These are phyloP conservation scores for Bos indicus DNA, from an alignment of 2,113 vertebrate species.

Conservation along the genomic window DNA sequence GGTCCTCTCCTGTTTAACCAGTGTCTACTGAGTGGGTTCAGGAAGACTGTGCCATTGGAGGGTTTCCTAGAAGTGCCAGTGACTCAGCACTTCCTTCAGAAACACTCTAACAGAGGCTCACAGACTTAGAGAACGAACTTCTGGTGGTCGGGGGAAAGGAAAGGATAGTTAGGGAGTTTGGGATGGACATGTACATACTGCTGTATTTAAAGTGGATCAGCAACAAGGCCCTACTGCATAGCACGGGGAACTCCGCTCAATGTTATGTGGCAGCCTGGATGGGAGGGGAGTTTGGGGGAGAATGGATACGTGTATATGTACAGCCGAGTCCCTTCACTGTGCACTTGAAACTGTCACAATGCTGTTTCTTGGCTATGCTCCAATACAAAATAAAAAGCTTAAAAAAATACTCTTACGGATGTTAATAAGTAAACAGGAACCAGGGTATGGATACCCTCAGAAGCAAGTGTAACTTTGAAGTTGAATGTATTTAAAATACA, in stretches of 20 bases:
- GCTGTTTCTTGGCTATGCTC: neutral
- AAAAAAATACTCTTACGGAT: neutral
- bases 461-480: neutral
- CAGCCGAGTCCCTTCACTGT: neutral
- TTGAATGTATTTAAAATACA: neutral
- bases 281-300: neutral
- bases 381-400: neutral
- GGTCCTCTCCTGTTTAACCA: neutral
- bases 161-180: neutral
- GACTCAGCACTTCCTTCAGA: neutral
- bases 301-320: fast-evolving
- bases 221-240: neutral
- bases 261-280: neutral
- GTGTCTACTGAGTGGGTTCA: neutral
- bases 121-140: neutral
- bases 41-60: neutral
- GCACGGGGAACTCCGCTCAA: neutral
- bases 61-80: neutral
- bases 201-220: neutral
- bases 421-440: neutral
- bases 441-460: neutral
- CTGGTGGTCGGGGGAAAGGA: neutral
- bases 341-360: neutral
- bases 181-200: neutral
- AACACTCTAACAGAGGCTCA: neutral